A percentile compares a stretch with the other conserved stretches of the same genome.
These are phyloP conservation scores for Rotaria macrura DNA, from an alignment of 2,888 invertebrate species.

Conservation along the genomic window DNA sequence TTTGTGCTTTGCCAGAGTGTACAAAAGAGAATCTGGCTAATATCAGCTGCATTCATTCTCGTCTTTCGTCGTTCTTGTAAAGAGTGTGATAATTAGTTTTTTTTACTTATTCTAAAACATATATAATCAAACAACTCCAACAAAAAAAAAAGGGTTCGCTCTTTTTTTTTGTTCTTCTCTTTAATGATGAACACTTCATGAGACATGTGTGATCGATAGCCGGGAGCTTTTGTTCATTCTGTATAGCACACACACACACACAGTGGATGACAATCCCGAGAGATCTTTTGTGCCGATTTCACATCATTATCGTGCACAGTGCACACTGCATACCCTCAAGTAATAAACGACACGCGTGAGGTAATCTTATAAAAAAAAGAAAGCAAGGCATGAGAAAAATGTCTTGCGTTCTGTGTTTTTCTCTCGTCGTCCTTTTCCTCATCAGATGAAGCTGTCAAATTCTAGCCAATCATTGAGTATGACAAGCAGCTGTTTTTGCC, in stretches of 20 bases:
- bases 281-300: constrained; percentile 12
- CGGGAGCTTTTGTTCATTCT: not conserved
- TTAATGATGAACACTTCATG: not conserved
- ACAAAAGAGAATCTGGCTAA: not conserved
- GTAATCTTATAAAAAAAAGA: not conserved
- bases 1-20: too few relatives aligned
- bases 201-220: not conserved
- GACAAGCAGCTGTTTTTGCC: not conserved
- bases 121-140: too few relatives aligned
- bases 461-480: not conserved
- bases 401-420: not conserved
- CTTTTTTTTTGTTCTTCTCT: not conserved
- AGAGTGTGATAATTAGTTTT: not conserved
- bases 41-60: not conserved
- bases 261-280: not conserved
- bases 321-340: not conserved
- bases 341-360: not conserved
- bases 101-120: not conserved
- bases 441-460: constrained; percentile 3
- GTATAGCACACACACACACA: not conserved
- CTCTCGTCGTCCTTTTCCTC: not conserved
- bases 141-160: too few relatives aligned
- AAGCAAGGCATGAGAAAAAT: not conserved
- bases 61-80: not conserved
- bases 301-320: not conserved